Evolutionary conservation across 2,888 invertebrate species (phyloP).

Genomic region (Megamerina dolium): DNA sequence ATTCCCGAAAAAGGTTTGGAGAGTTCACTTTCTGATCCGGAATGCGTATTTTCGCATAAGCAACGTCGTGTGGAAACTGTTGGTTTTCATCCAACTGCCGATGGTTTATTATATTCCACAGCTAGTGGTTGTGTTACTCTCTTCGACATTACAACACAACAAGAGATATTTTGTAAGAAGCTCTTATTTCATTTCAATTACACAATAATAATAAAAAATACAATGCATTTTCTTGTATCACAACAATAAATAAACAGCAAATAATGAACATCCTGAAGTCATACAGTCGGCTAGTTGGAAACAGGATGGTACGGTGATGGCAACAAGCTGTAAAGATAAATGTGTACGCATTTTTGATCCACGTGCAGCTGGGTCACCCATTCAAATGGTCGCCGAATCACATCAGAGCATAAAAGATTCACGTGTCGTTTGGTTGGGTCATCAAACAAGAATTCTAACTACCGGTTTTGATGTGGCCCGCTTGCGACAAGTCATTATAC

Average conservation of each 20-base stretch:
- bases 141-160: conserved; percentile 80
- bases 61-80: conserved; percentile 84
- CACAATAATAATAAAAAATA: background rate
- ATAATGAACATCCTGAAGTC: conserved; percentile 74
- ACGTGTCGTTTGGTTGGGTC: conserved; percentile 84
- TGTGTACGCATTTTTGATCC: conserved; percentile 83
- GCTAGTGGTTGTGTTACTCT: conserved; percentile 75
- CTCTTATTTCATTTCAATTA: background rate
- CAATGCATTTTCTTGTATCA: conserved; percentile 3
- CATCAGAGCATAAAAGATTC: conserved; percentile 91
- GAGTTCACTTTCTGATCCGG: conserved; percentile 69
- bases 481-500: conserved; percentile 79
- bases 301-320: conserved; percentile 68
- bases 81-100: conserved; percentile 86
- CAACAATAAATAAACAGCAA: conserved; percentile 48
- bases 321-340: conserved; percentile 89
- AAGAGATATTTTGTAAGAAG: conserved; percentile 67
- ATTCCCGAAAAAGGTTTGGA: conserved; percentile 76
- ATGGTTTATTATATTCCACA: conserved; percentile 80
- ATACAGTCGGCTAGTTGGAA: conserved; percentile 90
- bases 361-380: conserved; percentile 55
- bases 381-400: conserved; percentile 62
- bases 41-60: conserved; percentile 75
- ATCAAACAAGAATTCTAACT: conserved; percentile 73
- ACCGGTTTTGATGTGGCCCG: conserved; percentile 87